These are phyloP conservation scores for Neodiprion fabricii DNA, from an alignment of 1,140 invertebrate genomes.

Conservation along the genomic window DNA sequence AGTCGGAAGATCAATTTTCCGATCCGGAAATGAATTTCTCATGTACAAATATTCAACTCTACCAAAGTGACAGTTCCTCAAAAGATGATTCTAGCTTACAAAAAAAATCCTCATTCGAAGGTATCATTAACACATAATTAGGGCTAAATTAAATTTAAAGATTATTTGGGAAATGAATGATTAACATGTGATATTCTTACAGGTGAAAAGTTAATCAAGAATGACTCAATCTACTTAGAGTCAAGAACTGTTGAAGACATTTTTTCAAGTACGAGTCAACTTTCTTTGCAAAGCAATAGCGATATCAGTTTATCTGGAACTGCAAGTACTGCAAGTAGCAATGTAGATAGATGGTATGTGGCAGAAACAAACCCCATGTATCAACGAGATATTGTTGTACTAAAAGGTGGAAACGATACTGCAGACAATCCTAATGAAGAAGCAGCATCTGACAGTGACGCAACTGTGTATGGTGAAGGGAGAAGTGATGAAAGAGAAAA, in stretches of 20 bases:
- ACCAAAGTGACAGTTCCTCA: too few relatives aligned
- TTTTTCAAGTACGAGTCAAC: slow-evolving; percentile 12
- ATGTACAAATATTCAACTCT: too few relatives aligned
- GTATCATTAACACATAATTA: too few relatives aligned
- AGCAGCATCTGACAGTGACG: slow-evolving; percentile 13
- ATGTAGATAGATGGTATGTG: slow-evolving; percentile 13
- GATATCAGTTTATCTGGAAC: slow-evolving; percentile 12
- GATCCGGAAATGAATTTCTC: too few relatives aligned
- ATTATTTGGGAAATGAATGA: slow-evolving; percentile 12
- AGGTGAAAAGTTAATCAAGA: slow-evolving; percentile 6
- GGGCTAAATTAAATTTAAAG: too few relatives aligned
- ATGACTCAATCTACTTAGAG: background rate
- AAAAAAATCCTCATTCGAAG: too few relatives aligned
- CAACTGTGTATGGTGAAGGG: background rate
- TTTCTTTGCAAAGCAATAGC: slow-evolving; percentile 3
- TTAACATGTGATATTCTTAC: slow-evolving; percentile 18
- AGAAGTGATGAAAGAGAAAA: too few relatives aligned
- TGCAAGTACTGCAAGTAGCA: slow-evolving; percentile 15
- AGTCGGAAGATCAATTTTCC: too few relatives aligned
- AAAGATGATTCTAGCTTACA: too few relatives aligned
- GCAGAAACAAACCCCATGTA: slow-evolving; percentile 22
- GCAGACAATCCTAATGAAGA: slow-evolving; percentile 10
- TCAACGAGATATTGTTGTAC: slow-evolving; percentile 5
- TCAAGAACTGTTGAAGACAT: background rate
- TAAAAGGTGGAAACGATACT: slow-evolving; percentile 20